Percentiles rank a stretch among this genome's conserved stretches.
These are phyloP conservation scores for Riparia riparia DNA, from an alignment of 2,113 vertebrate genomes.

Conservation along the genomic window DNA sequence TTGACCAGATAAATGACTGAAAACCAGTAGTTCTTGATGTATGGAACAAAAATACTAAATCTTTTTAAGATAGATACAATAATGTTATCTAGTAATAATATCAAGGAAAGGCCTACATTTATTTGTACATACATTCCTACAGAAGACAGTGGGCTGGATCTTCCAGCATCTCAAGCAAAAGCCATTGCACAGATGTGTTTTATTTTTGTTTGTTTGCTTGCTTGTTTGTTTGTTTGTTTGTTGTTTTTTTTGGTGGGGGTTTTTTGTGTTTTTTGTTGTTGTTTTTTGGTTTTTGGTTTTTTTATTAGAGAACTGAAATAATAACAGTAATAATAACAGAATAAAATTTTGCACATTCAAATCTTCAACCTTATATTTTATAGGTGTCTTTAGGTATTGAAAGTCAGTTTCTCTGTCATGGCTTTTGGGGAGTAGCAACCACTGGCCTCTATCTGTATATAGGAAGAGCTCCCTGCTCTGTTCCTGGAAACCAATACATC, in stretches of 20 bases:
- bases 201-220: too few relatives aligned
- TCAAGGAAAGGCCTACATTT: neutral
- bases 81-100: neutral
- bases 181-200: neutral
- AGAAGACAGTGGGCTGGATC: neutral
- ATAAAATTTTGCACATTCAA: neutral
- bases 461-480: neutral
- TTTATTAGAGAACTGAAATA: neutral
- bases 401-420: neutral
- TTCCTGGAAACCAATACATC: neutral
- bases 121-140: neutral
- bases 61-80: neutral
- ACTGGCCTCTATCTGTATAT: too few relatives aligned
- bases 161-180: neutral
- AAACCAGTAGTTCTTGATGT: neutral
- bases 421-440: neutral
- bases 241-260: neutral
- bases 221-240: too few relatives aligned
- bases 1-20: neutral
- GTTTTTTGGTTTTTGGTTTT: too few relatives aligned
- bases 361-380: neutral
- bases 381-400: neutral
- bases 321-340: neutral
- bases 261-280: too few relatives aligned
- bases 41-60: neutral